Base-by-base conservation (phyloP, 2,797 vertebrate species). In the Eupleurogrammus muticus region DNA sequence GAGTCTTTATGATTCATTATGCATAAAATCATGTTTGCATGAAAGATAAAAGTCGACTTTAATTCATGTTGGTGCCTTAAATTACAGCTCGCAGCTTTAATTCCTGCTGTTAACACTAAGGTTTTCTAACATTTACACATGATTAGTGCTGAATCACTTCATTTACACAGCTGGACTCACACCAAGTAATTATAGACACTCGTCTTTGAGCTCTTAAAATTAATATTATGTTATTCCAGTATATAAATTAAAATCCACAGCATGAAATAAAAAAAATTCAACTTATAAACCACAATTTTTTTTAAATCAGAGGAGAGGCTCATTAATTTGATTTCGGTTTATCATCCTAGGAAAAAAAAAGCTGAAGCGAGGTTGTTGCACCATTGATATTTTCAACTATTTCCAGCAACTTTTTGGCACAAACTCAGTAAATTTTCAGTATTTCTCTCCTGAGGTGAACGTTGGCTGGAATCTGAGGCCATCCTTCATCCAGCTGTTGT, bases 401-500 rank as follows among this genome's bases (percentile, higher is more conserved):
- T 56, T 40, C 66, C 62, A 66, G 44, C n/a, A 53, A 20, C 5
- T 63, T 12, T 66, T 54, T 13, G 32, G 21, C n/a, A 32, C 47
- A 34, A 54, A 50, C 36, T 42, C n/a, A n/a, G n/a, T n/a, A n/a
- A n/a, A n/a, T n/a, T n/a, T n/a, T n/a, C n/a, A n/a, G n/a, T n/a
- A n/a, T n/a, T n/a, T n/a, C n/a, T n/a, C 71, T 9, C 4, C 5
- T 36, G 57, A 42, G 32, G 66, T 49, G 79, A 63, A 85, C 70
- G 61, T 12, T 20, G n/a, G 40, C 34, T 40, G 47, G 62, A 59
- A 82, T 80, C 57, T 86, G 87, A 82, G 75, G 69, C 80, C 70
- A 68, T 83, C 70, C 87, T n/a, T n/a, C n/a, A n/a, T n/a, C 90
- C 90, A 91, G 82, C 85, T 91, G 89, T 81, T 90, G 74, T 63